Evolutionary conservation across 2,888 invertebrate species (phyloP).

Genomic region (Hypolimnas misippus): DNA sequence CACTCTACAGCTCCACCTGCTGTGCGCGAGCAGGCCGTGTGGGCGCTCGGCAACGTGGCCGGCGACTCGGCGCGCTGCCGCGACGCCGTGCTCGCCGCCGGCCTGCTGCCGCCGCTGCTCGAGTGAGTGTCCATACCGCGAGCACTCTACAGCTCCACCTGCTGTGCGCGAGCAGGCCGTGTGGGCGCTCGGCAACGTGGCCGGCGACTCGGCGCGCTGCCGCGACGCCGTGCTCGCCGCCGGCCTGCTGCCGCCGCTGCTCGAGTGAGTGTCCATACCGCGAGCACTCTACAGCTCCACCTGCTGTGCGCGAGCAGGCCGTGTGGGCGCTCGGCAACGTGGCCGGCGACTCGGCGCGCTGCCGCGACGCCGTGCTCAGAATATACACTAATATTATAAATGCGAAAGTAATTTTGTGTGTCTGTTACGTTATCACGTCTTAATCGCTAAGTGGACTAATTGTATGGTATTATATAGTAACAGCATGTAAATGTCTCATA

Average conservation of each 20-base stretch:
- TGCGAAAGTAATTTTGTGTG: no score
- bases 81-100: conserved; percentile 94
- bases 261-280: conserved; percentile 87
- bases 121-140: conserved; percentile 85
- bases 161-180: background rate
- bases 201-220: conserved; percentile 76
- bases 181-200: background rate
- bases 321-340: conserved; percentile 90
- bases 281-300: no score
- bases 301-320: background rate
- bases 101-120: conserved; percentile 93
- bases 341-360: conserved; percentile 97
- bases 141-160: no score
- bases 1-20: no score
- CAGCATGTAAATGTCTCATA: no score
- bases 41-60: background rate
- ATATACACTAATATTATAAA: no score
- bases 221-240: conserved; percentile 95
- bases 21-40: no score
- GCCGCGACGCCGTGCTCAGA: conserved; percentile 95
- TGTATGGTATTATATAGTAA: no score
- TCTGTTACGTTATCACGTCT: no score
- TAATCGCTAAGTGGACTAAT: no score
- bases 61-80: conserved; percentile 86
- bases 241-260: conserved; percentile 92